Percentiles rank a stretch among this genome's conserved stretches.
These are phyloP conservation scores for Rhincodon typus DNA, from an alignment of 2,797 vertebrate species.

Conservation along the genomic window DNA sequence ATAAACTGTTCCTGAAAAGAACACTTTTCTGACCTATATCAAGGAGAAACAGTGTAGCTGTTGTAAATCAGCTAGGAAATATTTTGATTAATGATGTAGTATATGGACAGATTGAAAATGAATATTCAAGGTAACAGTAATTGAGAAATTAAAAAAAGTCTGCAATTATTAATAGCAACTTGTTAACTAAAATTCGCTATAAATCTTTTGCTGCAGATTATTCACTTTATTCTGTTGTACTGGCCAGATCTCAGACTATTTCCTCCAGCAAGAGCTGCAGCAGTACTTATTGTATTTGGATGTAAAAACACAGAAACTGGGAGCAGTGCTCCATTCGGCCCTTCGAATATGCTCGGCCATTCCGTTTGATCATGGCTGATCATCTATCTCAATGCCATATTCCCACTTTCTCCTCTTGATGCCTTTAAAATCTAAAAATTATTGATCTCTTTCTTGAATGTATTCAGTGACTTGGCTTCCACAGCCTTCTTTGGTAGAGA, in stretches of 20 bases:
- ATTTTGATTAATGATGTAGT: slow-evolving; percentile 8
- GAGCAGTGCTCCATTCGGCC: too few species aligned
- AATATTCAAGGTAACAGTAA: not conserved
- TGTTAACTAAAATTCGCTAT: not conserved
- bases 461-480: too few species aligned
- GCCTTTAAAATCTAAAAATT: too few species aligned
- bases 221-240: not conserved
- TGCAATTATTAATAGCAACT: not conserved
- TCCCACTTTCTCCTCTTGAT: too few species aligned
- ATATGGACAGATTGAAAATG: not conserved
- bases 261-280: not conserved
- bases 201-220: not conserved
- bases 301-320: too few species aligned
- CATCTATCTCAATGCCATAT: too few species aligned
- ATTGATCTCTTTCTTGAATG: too few species aligned
- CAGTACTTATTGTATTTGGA: not conserved
- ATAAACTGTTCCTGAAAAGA: not conserved
- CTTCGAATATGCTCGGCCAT: too few species aligned
- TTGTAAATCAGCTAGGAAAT: not conserved
- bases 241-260: not conserved
- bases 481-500: too few species aligned
- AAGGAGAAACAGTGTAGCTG: not conserved
- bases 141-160: not conserved
- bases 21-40: not conserved
- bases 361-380: too few species aligned